A percentile compares a stretch with the other conserved stretches of the same genome.
phyloP scores from a whole-genome alignment of 1,140 invertebrate species.

The Caenorhabditis elegans region WBcel235 BX284605.5:11768001-11768500 shows the following conservation, averaged over 20 bases:
- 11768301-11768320: too few species aligned
- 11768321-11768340: too few species aligned
- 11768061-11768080: too few species aligned
- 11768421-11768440: constrained; percentile 99
- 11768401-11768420: constrained; percentile 92
- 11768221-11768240: too few species aligned
- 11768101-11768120: too few species aligned
- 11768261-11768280: not conserved
- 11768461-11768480: constrained; percentile 95
- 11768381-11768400: constrained; percentile 94
- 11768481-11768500: constrained; percentile 85
- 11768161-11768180: too few species aligned
- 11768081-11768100: too few species aligned
- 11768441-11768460: constrained; percentile 90
- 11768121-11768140: too few species aligned
- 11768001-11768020: constrained; percentile 99
- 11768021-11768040: constrained; percentile 91
- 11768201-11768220: too few species aligned
- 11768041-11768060: constrained; percentile 81
- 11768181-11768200: too few species aligned
- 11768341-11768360: constrained; percentile 70
- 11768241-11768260: too few species aligned
- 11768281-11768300: not conserved
- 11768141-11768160: too few species aligned
- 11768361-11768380: constrained; percentile 86